phyloP scores from a whole-genome alignment of 2,888 invertebrate genomes.

The Alloscopus bannaensis region DNA sequence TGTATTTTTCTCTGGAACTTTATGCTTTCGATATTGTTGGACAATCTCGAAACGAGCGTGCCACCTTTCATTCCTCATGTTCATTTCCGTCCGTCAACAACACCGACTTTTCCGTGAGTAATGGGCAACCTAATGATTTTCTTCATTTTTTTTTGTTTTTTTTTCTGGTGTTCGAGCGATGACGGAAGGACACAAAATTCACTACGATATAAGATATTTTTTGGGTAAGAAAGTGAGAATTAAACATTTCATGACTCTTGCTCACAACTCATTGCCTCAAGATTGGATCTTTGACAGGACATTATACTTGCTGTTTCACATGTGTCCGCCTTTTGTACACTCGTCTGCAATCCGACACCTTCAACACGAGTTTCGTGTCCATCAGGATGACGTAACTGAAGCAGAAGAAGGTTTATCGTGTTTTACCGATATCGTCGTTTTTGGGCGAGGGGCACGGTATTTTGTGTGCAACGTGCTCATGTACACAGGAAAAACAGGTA shows the following conservation, averaged over 20 bases:
- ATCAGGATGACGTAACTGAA: too few relatives aligned
- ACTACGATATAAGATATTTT: constrained; percentile 8
- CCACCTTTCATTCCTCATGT: constrained; percentile 56
- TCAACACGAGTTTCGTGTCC: too few relatives aligned
- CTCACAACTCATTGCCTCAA: constrained; percentile 57
- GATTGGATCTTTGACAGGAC: constrained; percentile 57
- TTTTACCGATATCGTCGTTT: too few relatives aligned
- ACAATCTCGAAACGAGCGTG: constrained; percentile 28
- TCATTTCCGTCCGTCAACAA: constrained; percentile 64
- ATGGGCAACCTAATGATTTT: constrained; percentile 48
- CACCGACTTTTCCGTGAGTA: constrained; percentile 48
- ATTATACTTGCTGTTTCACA: too few relatives aligned
- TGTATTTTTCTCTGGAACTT: too few relatives aligned
- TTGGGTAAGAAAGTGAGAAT: constrained; percentile 51
- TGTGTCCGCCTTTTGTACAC: too few relatives aligned
- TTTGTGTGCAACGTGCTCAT: too few relatives aligned
- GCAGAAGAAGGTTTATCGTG: too few relatives aligned
- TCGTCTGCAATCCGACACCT: too few relatives aligned
- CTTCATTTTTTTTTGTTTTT: constrained; percentile 29
- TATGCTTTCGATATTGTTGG: too few relatives aligned
- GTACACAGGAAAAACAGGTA: too few relatives aligned
- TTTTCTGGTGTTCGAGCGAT: constrained; percentile 25
- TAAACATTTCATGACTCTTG: constrained; percentile 58
- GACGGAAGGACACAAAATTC: constrained; percentile 27
- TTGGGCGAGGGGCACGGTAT: too few relatives aligned